A percentile compares a stretch with the other conserved stretches of the same genome.
Conservation (phyloP, 2,797 vertebrate species). For the Rhincodon typus region DNA sequence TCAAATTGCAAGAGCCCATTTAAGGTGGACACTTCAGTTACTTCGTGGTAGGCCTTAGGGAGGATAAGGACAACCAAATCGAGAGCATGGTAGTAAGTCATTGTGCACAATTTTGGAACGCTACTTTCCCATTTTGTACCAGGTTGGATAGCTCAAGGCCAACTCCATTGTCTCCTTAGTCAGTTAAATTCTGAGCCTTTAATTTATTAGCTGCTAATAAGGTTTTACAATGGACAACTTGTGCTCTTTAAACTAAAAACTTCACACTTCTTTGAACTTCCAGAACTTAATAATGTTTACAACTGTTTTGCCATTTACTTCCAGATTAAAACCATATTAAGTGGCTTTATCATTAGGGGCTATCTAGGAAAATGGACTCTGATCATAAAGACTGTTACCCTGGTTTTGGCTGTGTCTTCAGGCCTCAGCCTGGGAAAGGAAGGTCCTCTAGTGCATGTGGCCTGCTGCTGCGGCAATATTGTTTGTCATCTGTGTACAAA, state of each 20-base stretch:
- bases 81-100: neutral
- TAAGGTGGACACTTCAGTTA: neutral
- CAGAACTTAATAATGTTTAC: neutral
- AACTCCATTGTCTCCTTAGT: neutral
- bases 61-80: neutral
- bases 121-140: neutral
- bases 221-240: neutral
- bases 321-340: constrained; percentile 96
- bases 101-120: neutral
- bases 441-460: constrained; percentile 90
- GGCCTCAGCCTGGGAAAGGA: constrained; percentile 90
- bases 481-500: constrained; percentile 92
- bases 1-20: neutral
- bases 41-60: neutral
- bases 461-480: constrained; percentile 95
- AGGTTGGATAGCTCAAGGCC: neutral
- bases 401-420: constrained; percentile 88
- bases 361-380: constrained; percentile 96
- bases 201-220: neutral
- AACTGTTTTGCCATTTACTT: constrained; percentile 45
- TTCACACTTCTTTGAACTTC: neutral
- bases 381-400: constrained; percentile 87
- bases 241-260: neutral
- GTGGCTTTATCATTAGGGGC: constrained; percentile 94
- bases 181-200: neutral